A percentile compares a stretch with the other conserved stretches of the same genome.
These are phyloP conservation scores for Sinhomidia bicolor DNA, from an alignment of 2,888 invertebrate genomes.

Conservation along the genomic window DNA sequence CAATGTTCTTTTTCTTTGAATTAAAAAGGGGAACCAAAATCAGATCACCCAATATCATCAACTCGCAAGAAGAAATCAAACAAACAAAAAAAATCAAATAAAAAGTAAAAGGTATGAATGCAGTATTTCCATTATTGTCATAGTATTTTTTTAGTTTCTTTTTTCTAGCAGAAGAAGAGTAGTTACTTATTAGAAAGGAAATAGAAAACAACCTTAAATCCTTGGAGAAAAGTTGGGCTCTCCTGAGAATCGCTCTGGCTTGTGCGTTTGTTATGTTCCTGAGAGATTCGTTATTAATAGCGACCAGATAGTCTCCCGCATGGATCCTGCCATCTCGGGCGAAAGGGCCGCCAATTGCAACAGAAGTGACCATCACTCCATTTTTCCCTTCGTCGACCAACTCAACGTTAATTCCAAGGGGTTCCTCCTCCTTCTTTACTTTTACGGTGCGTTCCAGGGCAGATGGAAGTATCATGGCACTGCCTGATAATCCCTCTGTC, in stretches of 20 bases:
- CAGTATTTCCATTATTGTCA: too few species aligned
- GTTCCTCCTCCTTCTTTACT: constrained; percentile 84
- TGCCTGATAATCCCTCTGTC: constrained; percentile 62
- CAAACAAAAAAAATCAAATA: too few species aligned
- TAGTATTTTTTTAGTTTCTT: too few species aligned
- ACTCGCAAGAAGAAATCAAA: too few species aligned
- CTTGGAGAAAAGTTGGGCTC: constrained; percentile 84
- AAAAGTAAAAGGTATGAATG: too few species aligned
- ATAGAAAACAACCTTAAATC: constrained; percentile 83
- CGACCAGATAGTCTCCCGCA: constrained; percentile 84
- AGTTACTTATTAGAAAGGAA: not conserved
- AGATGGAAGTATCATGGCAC: constrained; percentile 82
- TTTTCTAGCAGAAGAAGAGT: too few species aligned
- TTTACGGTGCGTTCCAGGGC: constrained; percentile 84
- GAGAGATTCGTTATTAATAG: constrained; percentile 85
- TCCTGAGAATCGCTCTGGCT: constrained; percentile 84
- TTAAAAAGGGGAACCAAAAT: too few species aligned
- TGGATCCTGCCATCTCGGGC: constrained; percentile 84
- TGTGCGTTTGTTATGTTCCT: constrained; percentile 84
- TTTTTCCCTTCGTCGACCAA: constrained; percentile 84
- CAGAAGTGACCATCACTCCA: constrained; percentile 82
- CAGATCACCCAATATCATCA: too few species aligned
- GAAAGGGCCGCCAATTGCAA: constrained; percentile 84
- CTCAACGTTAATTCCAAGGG: constrained; percentile 85
- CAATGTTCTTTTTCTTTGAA: too few species aligned